phyloP scores from a whole-genome alignment of 2,888 invertebrate species.

The Schizotus pectinicornis region DNA sequence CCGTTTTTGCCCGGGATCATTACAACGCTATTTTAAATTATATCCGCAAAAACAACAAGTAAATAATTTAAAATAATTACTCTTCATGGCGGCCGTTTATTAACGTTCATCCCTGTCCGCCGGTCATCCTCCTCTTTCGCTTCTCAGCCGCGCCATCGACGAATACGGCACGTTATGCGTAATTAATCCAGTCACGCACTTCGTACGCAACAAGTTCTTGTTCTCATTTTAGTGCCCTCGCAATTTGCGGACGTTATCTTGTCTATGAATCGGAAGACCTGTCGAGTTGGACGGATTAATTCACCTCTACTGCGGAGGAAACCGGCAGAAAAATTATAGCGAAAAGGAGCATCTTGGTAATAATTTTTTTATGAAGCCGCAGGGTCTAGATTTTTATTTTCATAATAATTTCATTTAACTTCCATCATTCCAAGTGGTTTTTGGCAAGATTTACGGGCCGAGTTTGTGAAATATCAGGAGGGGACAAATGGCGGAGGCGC shows the following conservation, averaged over 20 bases:
- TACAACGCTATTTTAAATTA: conserved; percentile 31
- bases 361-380: too few species aligned
- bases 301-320: too few species aligned
- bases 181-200: conserved; percentile 27
- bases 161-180: conserved; percentile 17
- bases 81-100: conserved; percentile 17
- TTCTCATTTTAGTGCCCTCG: conserved; percentile 32
- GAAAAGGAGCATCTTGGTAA: too few species aligned
- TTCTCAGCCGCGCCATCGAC: conserved; percentile 1
- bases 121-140: conserved; percentile 8
- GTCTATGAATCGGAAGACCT: conserved; percentile 37
- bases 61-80: conserved; percentile 34
- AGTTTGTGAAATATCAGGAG: too few species aligned
- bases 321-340: too few species aligned
- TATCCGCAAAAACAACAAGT: conserved; percentile 29
- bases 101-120: conserved; percentile 13
- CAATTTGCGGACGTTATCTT: conserved; percentile 39
- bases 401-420: too few species aligned
- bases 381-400: too few species aligned
- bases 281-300: too few species aligned
- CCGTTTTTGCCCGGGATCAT: conserved; percentile 27
- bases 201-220: conserved; percentile 31
- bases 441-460: too few species aligned
- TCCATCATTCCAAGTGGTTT: too few species aligned
- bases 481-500: too few species aligned